Base-by-base conservation (phyloP, 2,797 vertebrate genomes). In the Botia almorhae region DNA sequence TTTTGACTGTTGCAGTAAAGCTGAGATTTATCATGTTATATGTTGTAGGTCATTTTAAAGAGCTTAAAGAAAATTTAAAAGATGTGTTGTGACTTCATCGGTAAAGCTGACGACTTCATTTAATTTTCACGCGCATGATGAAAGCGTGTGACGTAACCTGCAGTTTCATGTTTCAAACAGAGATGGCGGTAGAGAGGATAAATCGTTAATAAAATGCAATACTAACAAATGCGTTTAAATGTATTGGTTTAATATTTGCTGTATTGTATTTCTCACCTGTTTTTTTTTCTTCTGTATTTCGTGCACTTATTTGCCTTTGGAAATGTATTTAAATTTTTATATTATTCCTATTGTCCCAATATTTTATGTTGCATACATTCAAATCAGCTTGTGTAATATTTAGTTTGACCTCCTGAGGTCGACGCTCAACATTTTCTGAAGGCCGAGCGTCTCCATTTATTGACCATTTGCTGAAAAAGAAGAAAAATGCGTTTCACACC, bases 1-100 rank as follows among this genome's bases (percentile, higher is more conserved):
- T 46, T 68, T 68, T 13, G 56, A 58, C 56, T 23, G 10, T 26
- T 7, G 51, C 17, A n/a, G 63, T 51, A 56, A 76, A 68, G 19
- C 63, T n/a, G 13, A 67, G 63, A 10, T 26, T 19, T 26, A 26
- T 26, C 23, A 26, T 26, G 23, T 26, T 26, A 2, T 26, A 26
- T 39, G 5, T 39, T 2, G 1, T 50, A 58, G 56, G 5, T 58
- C 19, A 1, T 58, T 23, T 12, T 58, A 58, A 12, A 23, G 56
- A 23, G 56, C 12, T 23, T 5, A 3, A 60, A 14, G 21, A 26
- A 23, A 33, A 33, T 33, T 33, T 3, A 33, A 33, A 33, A 33
- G 33, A 33, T 2, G 4, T 33, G 33, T 3, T 33, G 33, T 33
- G 33, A 5, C 33, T 33, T 33, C 33, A 33, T 26, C 23, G 23